Evolutionary conservation across 2,888 invertebrate genomes (phyloP).

Genomic region (Ptilodon capucinus): DNA sequence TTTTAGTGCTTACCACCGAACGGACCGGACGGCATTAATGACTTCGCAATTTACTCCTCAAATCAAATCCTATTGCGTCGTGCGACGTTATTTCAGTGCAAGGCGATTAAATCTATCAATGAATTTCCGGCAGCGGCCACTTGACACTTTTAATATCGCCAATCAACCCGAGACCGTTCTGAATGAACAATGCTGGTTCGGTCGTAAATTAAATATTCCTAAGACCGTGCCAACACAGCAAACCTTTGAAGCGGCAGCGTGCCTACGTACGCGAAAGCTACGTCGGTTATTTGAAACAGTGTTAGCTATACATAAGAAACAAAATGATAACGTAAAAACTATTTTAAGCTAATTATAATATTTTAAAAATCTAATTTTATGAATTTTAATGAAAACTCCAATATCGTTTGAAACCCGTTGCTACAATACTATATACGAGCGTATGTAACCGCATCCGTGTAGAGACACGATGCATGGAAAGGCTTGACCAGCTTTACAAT

Average conservation of each 20-base stretch:
- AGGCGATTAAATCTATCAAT: constrained; percentile 80
- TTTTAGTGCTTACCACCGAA: constrained; percentile 58
- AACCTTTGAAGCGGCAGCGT: constrained; percentile 35
- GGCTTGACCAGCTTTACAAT: no score
- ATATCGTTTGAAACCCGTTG: no score
- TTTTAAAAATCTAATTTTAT: no score
- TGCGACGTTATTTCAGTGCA: constrained; percentile 69
- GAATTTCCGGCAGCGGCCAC: constrained; percentile 76
- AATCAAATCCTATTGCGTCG: constrained; percentile 68
- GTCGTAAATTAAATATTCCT: constrained; percentile 74
- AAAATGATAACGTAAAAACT: no score
- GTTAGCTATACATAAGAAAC: constrained; percentile 9
- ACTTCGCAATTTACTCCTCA: constrained; percentile 75
- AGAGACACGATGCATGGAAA: no score
- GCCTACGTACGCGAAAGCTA: constrained; percentile 14
- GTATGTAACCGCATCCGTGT: no score
- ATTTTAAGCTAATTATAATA: no score
- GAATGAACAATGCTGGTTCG: constrained; percentile 75
- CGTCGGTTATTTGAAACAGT: constrained; percentile 33
- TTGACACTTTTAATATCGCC: constrained; percentile 81
- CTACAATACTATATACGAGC: no score
- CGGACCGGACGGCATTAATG: constrained; percentile 79
- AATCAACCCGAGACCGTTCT: constrained; percentile 70
- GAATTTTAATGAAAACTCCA: no score
- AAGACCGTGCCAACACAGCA: constrained; percentile 57